Conservation (phyloP, 2,888 invertebrate species). For the Odontothrips loti region DNA sequence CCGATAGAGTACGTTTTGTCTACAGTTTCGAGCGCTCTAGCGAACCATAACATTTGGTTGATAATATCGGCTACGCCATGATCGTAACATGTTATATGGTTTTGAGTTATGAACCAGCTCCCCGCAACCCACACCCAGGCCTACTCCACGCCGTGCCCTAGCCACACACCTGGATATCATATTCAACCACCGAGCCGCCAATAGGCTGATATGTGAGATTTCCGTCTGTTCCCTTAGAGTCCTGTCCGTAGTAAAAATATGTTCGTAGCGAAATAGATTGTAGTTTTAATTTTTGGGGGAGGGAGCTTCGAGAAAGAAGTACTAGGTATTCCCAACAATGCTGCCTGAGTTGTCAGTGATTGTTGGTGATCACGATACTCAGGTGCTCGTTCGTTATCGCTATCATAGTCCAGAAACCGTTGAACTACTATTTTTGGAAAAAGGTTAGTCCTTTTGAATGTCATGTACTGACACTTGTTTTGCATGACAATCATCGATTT, state of each 20-base stretch:
- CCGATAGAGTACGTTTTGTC: too few species aligned
- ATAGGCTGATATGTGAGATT: not conserved
- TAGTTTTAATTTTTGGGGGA: not conserved
- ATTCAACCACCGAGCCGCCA: not conserved
- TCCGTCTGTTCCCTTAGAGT: not conserved
- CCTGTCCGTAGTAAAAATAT: not conserved
- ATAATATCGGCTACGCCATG: not conserved
- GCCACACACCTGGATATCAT: not conserved
- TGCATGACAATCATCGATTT: too few species aligned
- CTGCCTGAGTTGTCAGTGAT: too few species aligned
- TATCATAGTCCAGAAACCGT: conserved; percentile 1
- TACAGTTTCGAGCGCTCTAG: too few species aligned
- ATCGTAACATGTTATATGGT: not conserved
- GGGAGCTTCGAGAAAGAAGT: not conserved
- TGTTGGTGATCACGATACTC: too few species aligned
- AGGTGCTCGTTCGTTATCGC: not conserved
- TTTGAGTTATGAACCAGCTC: not conserved
- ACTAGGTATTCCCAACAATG: too few species aligned
- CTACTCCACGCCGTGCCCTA: not conserved
- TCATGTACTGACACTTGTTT: too few species aligned
- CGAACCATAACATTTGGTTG: too few species aligned
- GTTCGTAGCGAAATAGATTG: not conserved
- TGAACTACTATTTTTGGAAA: not conserved
- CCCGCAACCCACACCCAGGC: conserved; percentile 10
- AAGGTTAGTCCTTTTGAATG: too few species aligned